These are phyloP conservation scores for Seira sanloemensis DNA, from an alignment of 2,888 invertebrate genomes.

Conservation along the genomic window DNA sequence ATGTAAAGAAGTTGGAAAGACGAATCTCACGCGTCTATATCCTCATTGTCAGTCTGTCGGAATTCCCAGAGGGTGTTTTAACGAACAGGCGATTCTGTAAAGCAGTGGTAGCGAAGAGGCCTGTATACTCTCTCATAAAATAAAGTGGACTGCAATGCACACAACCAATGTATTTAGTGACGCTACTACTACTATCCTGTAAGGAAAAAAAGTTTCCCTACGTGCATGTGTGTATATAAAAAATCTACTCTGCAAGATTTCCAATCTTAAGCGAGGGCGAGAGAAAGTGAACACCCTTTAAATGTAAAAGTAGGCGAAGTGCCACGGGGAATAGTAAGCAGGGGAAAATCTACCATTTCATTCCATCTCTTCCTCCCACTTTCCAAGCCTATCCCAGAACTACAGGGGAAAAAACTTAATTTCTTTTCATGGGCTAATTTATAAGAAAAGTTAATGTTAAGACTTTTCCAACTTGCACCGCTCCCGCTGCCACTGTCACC, in stretches of 20 bases:
- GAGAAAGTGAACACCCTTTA: constrained; percentile 29
- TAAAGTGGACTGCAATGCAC: background rate
- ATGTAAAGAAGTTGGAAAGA: constrained; percentile 6
- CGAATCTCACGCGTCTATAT: constrained; percentile 31
- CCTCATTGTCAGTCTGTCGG: constrained; percentile 49
- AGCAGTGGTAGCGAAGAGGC: background rate
- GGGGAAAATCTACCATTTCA: constrained; percentile 18
- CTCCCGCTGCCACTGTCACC: background rate
- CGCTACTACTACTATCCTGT: background rate
- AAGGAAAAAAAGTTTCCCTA: constrained; percentile 8
- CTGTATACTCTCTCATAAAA: background rate
- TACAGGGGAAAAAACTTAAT: constrained; percentile 44
- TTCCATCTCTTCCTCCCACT: constrained; percentile 2
- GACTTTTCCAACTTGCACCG: constrained; percentile 46
- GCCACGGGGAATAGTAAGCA: constrained; percentile 47
- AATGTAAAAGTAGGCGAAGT: constrained; percentile 45
- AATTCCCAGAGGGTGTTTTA: constrained; percentile 58
- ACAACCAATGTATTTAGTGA: background rate
- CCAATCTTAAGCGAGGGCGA: background rate
- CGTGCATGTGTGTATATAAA: background rate
- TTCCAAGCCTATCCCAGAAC: background rate
- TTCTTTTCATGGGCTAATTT: constrained; percentile 59
- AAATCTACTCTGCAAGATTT: constrained; percentile 4
- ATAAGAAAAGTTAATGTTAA: constrained; percentile 58
- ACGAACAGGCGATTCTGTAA: constrained; percentile 34